A percentile compares a stretch with the other conserved stretches of the same genome.
These are phyloP conservation scores for Thomomys bottae DNA, from an alignment of 2,113 vertebrate genomes.

Conservation along the genomic window DNA sequence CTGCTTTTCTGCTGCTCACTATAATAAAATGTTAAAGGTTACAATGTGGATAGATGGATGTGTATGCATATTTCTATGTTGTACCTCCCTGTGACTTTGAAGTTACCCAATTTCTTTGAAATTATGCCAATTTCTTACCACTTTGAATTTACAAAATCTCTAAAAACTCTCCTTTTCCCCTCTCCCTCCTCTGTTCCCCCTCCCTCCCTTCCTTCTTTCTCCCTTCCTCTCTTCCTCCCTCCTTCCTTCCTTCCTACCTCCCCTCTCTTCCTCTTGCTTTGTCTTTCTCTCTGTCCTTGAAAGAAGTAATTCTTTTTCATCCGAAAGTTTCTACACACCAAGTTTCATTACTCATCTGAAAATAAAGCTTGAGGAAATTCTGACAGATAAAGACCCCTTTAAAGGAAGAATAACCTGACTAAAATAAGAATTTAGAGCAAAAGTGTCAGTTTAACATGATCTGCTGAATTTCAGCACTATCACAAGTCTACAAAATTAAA, in stretches of 20 bases:
- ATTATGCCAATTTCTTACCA: conserved; percentile 14
- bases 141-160: neutral
- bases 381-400: conserved; percentile 16
- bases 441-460: neutral
- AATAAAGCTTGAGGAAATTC: conserved; percentile 56
- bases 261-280: no score
- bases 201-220: no score
- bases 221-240: fast-evolving
- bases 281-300: neutral
- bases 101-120: neutral
- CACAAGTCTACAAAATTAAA: conserved; percentile 57
- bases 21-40: neutral
- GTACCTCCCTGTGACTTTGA: neutral
- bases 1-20: neutral
- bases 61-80: no score
- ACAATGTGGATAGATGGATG: neutral
- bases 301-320: neutral
- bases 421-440: conserved; percentile 52
- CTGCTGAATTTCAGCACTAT: conserved; percentile 21
- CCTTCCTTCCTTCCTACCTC: neutral
- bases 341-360: conserved; percentile 9
- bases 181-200: neutral
- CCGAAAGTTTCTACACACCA: conserved; percentile 30
- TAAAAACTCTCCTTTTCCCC: neutral
- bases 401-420: neutral